Evolutionary conservation across 2,113 vertebrate species (phyloP), one percentile per base, ranked within the genome.

Genomic region (Ia io): DNA sequence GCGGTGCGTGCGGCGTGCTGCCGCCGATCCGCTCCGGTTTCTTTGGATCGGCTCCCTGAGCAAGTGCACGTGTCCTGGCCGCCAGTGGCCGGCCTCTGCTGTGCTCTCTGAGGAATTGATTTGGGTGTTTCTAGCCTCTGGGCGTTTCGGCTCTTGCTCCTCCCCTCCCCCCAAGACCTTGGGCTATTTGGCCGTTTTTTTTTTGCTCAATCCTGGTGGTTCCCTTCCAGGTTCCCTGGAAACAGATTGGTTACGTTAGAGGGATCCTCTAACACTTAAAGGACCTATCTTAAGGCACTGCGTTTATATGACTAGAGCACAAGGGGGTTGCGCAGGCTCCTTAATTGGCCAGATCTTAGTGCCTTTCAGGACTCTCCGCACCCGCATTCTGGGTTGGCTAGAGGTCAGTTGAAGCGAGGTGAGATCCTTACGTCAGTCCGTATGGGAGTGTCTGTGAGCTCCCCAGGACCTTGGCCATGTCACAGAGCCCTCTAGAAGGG

Each of bases 61-160:
- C 93, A 82, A 96, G 87, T 88, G 95, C 97, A 94, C 94, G 94
- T 95, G 96, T 90, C 88, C 17, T 95, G 96, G 92, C 88, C 17
- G 2, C 11, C 23, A 51, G 79, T 70, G 37, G 63, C 79, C 9
- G 67, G 71, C 82, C 91, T 61, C 25, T 4, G 93, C 77, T 0
- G 25, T 30, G 12, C 3, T 59, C 32, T 35, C 59, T 0, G 3
- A 6, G n/a, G 86, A 30, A 76, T 12, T 35, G 73, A 22, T 91
- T 94, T 32, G 42, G 63, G 65, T 56, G 82, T 84, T 77, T 79
- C 80, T 44, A 73, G 76, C 67, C 12, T 0, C 20, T 47, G 73
- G 73, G 28, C 30, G 28, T 76, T n/a, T 35, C 67, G 69, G 79
- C 74, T 30, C 76, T 51, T 35, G 12, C 42, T 47, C 13, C 20